Evolutionary conservation across 2,797 vertebrate species (phyloP), one percentile per base, ranked within the genome.

Genomic region (Smutsia temminckii): DNA sequence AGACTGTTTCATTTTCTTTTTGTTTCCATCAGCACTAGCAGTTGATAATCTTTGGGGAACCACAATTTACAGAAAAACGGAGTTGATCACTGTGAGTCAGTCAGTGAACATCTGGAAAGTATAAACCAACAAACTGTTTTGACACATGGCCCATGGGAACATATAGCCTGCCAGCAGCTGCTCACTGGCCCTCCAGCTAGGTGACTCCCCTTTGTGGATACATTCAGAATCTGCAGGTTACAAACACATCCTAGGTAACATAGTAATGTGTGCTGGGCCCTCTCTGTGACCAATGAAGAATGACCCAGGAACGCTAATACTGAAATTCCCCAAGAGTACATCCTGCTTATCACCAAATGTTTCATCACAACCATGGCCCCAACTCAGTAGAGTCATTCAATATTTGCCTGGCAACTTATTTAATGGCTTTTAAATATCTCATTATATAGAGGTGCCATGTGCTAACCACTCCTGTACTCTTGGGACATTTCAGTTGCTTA

Each of bases 211-310:
- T 34, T 12, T 1, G 14, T 0, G 14, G 51, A 64, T 2, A 83
- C 61, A 74, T 29, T 21, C 34, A 8, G 57, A 51, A 14, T 11
- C 34, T 25, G 9, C 32, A 1, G 0, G 16, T 27, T 4, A 49
- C 64, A 53, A 18, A 81, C 5, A 29, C 9, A 17, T 5, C 6
- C 34, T 46, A n/a, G 18, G 37, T 2, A 20, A 27, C 17, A 37
- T 42, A 2, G 17, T 0, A 37, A 1, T 18, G 25, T 1, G 2
- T 32, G 12, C 29, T 16, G 8, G 20, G 29, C 34, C 34, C 34
- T 53, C 2, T 5, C 42, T 6, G 20, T 12, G 6, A 18, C 23
- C 16, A 10, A 0, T 20, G 3, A 88, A 37, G 25, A 42, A 6
- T 20, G 37, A 18, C 32, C 17, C 21, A 16, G 8, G 29, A 85